phyloP scores from a whole-genome alignment of 2,888 invertebrate species.

The Lordiphosa andalusiaca region DNA sequence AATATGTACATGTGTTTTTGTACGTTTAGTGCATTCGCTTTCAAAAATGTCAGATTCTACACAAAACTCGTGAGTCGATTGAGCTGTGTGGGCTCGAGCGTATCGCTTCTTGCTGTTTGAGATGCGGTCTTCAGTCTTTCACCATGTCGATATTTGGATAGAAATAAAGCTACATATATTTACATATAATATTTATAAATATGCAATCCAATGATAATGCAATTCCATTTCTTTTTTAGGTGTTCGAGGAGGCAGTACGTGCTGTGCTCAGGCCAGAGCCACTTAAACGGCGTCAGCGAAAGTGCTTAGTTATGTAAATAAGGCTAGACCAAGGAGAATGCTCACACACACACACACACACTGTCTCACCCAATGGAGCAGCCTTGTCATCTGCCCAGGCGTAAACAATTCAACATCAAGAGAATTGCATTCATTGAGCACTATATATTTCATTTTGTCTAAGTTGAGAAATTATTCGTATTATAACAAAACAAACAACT shows the following conservation, averaged over 20 bases:
- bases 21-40: too few relatives aligned
- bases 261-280: conserved; percentile 98
- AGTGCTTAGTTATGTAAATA: conserved; percentile 89
- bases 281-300: conserved; percentile 95
- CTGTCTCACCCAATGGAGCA: conserved; percentile 34
- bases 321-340: conserved; percentile 29
- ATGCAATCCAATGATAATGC: too few relatives aligned
- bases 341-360: too few relatives aligned
- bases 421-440: conserved; percentile 54
- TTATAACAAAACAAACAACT: conserved; percentile 32
- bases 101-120: too few relatives aligned
- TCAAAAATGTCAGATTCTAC: too few relatives aligned
- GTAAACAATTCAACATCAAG: conserved; percentile 47
- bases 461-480: conserved; percentile 42
- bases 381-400: conserved; percentile 39
- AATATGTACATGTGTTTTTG: too few relatives aligned
- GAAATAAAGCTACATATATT: too few relatives aligned
- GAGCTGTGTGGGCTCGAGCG: too few relatives aligned
- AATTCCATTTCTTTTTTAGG: conserved; percentile 82
- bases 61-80: too few relatives aligned
- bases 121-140: too few relatives aligned
- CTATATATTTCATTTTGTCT: conserved; percentile 42
- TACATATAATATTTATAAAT: too few relatives aligned
- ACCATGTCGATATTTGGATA: too few relatives aligned
- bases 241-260: conserved; percentile 99